Evolutionary conservation across 2,797 vertebrate species (phyloP), one percentile per base, ranked within the genome.

Genomic region (Fundulus diaphanus): DNA sequence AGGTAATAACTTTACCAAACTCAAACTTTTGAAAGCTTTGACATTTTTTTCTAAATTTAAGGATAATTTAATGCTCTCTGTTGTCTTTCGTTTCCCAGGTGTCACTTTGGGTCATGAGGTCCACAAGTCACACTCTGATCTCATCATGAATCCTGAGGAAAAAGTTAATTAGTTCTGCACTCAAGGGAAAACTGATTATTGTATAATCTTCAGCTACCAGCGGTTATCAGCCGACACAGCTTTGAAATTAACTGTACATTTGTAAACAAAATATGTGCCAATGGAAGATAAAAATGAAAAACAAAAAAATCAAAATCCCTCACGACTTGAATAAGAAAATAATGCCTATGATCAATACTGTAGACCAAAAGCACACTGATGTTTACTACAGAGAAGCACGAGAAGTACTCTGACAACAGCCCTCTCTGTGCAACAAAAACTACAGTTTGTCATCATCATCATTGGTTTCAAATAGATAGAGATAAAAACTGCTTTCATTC

Each of bases 381-480:
- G 74, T 70, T 1, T 89, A 90, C 13, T 89, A 82, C 68, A 88
- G 87, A 78, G 85, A 80, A 83, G 88, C 86, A 0, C 73, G 49
- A 0, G 5, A 82, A 68, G 77, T 84, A 89, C 87, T 8, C 0
- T 76, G 77, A 78, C 15, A 49, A 42, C 49, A 59, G 24, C 29
- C 35, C 12, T 11, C 15, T 29, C 16, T 48, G 44, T 12, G 51
- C 70, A 27, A 78, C 74, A 80, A 70, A 77, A 85, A 80, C 85
- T 71, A 37, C 0, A 18, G 15, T 20, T 24, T 37, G 24, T 63
- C 57, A 69, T 69, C 31, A 48, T 67, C 59, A 67, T 74, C 15
- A 33, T 37, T 66, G 56, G 79, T 63, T 81, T 73, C 40, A n/a
- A 52, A 40, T 15, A 12, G 22, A 11, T n/a, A 33, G 8, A 2